Evolutionary conservation across 2,797 vertebrate genomes (phyloP).

Genomic region (Merluccius polli): DNA sequence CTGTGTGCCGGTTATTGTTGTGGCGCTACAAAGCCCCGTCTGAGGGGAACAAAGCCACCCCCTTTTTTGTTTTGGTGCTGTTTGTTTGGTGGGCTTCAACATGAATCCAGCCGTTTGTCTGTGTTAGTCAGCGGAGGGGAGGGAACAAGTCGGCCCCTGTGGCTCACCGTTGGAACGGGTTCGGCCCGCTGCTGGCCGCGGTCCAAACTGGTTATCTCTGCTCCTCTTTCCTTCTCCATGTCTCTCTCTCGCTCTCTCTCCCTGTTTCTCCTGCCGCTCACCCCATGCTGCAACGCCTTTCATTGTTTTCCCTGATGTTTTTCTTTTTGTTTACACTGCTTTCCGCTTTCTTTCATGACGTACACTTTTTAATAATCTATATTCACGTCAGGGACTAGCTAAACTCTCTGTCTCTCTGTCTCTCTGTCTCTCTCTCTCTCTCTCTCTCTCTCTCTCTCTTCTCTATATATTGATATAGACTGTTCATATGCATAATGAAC

Average conservation of each 20-base stretch:
- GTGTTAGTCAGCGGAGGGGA: constrained; percentile 42
- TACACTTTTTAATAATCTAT: background rate
- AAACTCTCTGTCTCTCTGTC: constrained; percentile 24
- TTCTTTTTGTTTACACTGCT: background rate
- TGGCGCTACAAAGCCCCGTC: constrained; percentile 68
- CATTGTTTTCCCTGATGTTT: constrained; percentile 28
- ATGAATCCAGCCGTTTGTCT: constrained; percentile 68
- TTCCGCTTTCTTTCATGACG: background rate
- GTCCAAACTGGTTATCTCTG: constrained; percentile 67
- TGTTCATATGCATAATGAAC: constrained; percentile 38
- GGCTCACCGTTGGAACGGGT: constrained; percentile 58
- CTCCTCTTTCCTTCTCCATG: constrained; percentile 42
- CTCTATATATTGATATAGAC: background rate
- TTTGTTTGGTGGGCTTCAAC: constrained; percentile 61
- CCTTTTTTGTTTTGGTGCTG: background rate
- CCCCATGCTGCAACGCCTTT: constrained; percentile 20
- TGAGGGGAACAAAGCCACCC: constrained; percentile 66
- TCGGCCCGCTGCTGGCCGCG: constrained; percentile 55
- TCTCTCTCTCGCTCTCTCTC: constrained; percentile 33
- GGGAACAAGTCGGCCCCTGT: constrained; percentile 64
- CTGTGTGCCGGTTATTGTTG: constrained; percentile 70
- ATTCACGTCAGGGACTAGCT: background rate
- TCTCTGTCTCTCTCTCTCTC: constrained; percentile 4
- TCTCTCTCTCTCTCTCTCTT: background rate
- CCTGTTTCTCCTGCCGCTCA: constrained; percentile 24